phyloP scores from a whole-genome alignment of 2,888 invertebrate genomes.

The Cantharis lateralis region DNA sequence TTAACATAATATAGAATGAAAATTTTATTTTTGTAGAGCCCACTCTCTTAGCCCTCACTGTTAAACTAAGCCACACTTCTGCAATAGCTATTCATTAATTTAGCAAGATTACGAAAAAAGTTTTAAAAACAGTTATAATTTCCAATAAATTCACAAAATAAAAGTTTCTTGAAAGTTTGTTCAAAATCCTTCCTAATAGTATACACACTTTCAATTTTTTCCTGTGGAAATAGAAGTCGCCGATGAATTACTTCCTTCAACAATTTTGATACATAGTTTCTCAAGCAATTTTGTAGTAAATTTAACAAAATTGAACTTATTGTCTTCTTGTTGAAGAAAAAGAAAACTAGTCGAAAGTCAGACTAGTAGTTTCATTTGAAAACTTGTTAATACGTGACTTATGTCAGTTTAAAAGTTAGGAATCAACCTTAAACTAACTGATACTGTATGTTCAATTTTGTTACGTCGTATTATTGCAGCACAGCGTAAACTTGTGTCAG shows the following conservation, averaged over 20 bases:
- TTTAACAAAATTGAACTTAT: neutral
- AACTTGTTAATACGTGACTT: neutral
- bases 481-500: neutral
- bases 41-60: no score
- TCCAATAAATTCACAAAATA: neutral
- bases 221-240: neutral
- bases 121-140: neutral
- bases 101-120: neutral
- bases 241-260: neutral
- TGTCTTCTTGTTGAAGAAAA: neutral
- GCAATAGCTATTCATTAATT: neutral
- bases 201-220: neutral
- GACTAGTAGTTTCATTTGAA: neutral
- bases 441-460: neutral
- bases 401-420: neutral
- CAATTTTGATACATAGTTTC: neutral
- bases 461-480: neutral
- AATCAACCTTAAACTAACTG: neutral
- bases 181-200: neutral
- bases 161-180: neutral
- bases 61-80: neutral
- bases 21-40: no score
- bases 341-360: neutral
- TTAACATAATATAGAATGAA: no score
- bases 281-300: neutral